Conservation (phyloP, 2,113 vertebrate genomes). For the Carassius auratus region DNA sequence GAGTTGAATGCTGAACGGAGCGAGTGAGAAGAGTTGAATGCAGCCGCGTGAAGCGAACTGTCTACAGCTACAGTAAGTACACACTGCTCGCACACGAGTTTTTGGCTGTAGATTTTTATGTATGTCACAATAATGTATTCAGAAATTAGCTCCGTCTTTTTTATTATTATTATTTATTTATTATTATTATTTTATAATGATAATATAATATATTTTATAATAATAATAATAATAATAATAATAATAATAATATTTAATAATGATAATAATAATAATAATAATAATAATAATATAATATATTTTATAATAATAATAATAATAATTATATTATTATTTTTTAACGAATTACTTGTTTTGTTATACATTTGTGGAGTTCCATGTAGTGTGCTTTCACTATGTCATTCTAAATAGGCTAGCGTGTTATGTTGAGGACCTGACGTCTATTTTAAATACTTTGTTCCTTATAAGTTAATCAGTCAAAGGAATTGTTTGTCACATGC, state of each 20-base stretch:
- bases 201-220: too few relatives aligned
- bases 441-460: background rate
- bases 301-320: too few relatives aligned
- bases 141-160: background rate
- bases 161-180: too few relatives aligned
- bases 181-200: too few relatives aligned
- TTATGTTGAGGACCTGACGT: background rate
- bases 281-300: too few relatives aligned
- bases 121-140: background rate
- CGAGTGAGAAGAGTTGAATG: background rate
- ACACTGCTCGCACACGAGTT: too few relatives aligned
- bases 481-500: background rate
- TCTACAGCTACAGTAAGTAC: background rate
- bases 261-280: too few relatives aligned
- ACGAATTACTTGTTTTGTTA: background rate
- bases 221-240: too few relatives aligned
- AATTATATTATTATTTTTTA: background rate
- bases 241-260: too few relatives aligned
- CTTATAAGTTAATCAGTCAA: background rate
- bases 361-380: background rate
- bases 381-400: background rate
- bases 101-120: too few relatives aligned
- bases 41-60: background rate
- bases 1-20: background rate
- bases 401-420: background rate